These are phyloP conservation scores for Clytia hemisphaerica DNA, from an alignment of 30 jellyfish, hydroid and myxozoan species.

Conservation along the genomic window DNA sequence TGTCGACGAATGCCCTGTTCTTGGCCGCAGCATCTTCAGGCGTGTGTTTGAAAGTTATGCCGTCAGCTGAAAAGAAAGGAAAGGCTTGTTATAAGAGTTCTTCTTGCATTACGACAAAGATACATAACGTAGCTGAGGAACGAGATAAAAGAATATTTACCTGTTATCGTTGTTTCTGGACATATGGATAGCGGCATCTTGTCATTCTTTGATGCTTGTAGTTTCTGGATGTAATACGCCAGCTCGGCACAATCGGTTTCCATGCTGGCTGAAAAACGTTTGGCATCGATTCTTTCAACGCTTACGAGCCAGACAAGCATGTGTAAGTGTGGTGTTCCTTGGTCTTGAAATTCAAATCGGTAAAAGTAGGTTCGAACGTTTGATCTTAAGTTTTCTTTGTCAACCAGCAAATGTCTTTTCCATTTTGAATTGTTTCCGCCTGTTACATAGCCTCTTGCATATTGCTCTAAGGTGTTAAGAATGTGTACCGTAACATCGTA, in stretches of 20 bases:
- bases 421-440: conserved; percentile 20
- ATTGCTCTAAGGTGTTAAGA: conserved; percentile 25
- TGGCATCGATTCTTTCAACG: not conserved
- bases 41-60: too few relatives aligned
- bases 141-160: not conserved
- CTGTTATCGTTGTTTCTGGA: not conserved
- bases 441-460: conserved; percentile 29
- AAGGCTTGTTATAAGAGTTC: not conserved
- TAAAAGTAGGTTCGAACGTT: conserved; percentile 16
- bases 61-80: too few relatives aligned
- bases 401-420: conserved; percentile 10
- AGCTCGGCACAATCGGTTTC: not conserved
- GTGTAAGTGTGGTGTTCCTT: conserved; percentile 34
- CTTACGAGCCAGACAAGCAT: conserved; percentile 31
- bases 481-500: not conserved
- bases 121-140: not conserved
- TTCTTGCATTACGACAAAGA: not conserved
- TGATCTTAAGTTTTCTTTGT: not conserved
- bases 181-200: not conserved
- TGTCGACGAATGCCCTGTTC: conserved; percentile 25
- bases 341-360: conserved; percentile 36
- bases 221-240: not conserved
- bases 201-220: conserved; percentile 5
- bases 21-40: conserved; percentile 8
- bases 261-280: conserved; percentile 1